Percentiles rank a stretch among this genome's conserved stretches.
These are phyloP conservation scores for Caenorhabditis latens DNA, from an alignment of 1,140 invertebrate species.

Conservation along the genomic window DNA sequence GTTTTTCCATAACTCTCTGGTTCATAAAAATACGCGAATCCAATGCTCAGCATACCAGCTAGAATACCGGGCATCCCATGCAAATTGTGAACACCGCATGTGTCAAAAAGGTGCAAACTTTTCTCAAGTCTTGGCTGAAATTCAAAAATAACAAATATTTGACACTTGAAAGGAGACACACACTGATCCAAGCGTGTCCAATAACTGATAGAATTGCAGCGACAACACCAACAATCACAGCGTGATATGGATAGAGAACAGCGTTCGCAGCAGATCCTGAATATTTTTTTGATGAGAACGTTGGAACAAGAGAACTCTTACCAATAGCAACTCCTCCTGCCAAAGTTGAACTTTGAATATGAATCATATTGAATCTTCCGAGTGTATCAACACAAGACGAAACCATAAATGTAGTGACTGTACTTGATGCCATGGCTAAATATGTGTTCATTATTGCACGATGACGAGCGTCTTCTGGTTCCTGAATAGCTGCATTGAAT, in stretches of 20 bases:
- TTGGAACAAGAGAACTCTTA: slow-evolving; percentile 55
- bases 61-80: slow-evolving; percentile 94
- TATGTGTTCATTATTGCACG: slow-evolving; percentile 93
- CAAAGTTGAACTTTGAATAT: slow-evolving; percentile 79
- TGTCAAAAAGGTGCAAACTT: slow-evolving; percentile 86
- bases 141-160: not conserved
- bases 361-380: slow-evolving; percentile 75
- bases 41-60: slow-evolving; percentile 83
- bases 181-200: slow-evolving; percentile 88
- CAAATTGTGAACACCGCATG: slow-evolving; percentile 94
- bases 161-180: slow-evolving; percentile 78
- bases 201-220: slow-evolving; percentile 87
- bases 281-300: slow-evolving; percentile 15
- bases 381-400: slow-evolving; percentile 85
- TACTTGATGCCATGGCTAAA: slow-evolving; percentile 83
- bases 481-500: slow-evolving; percentile 87
- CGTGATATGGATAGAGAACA: slow-evolving; percentile 86
- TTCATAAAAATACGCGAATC: slow-evolving; percentile 73
- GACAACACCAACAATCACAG: slow-evolving; percentile 86
- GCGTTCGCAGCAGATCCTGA: slow-evolving; percentile 82
- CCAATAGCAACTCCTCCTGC: slow-evolving; percentile 82
- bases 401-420: slow-evolving; percentile 87
- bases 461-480: slow-evolving; percentile 81
- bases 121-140: slow-evolving; percentile 82
- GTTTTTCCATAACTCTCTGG: slow-evolving; percentile 73